Base-by-base conservation (phyloP, 2,797 vertebrate genomes). In the Falco biarmicus region DNA sequence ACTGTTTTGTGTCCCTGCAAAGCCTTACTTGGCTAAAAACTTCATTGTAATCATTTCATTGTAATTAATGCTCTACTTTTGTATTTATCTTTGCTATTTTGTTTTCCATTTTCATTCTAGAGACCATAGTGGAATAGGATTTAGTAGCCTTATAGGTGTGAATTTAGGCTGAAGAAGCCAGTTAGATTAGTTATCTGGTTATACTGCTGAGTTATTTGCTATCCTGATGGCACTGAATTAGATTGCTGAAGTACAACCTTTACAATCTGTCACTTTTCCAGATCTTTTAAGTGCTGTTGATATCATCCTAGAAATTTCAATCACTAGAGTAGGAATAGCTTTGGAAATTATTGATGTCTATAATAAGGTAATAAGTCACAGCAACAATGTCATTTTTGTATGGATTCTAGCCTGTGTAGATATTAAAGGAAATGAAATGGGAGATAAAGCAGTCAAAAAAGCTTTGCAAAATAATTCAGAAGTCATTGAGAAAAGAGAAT, bases 401-500 rank as follows among this genome's bases (percentile, higher is more conserved):
- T 96, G 95, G 91, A 96, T 98, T 94, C 91, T 93, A 95, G 90
- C 96, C 95, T 94, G 87, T 94, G 95, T 80, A 87, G 94, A 86
- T 97, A 98, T 98, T 97, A 98, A 98, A 97, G 91, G 87, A 98
- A 98, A 98, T 98, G 95, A 98, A 98, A 97, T 94, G 89, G 90
- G 83, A 98, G 93, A 97, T 97, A 98, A 98, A 98, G 86, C 95
- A 97, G 94, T 97, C 96, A 97, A 94, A 96, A 96, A 95, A 64
- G 59, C 96, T 97, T 97, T 97, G 76, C 91, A 93, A 97, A 98
- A 98, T 98, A 96, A 97, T 97, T 97, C 96, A 93, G 85, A 89
- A 95, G 96, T 96, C 96, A 92, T 95, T 96, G 84, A 97, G 95
- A 95, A 96, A 95, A 97, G 91, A 70, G 65, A 96, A 88, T 93